Evolutionary conservation across 2,113 vertebrate genomes (phyloP), one percentile per base, ranked within the genome.

Genomic region (Gymnorhina tibicen): DNA sequence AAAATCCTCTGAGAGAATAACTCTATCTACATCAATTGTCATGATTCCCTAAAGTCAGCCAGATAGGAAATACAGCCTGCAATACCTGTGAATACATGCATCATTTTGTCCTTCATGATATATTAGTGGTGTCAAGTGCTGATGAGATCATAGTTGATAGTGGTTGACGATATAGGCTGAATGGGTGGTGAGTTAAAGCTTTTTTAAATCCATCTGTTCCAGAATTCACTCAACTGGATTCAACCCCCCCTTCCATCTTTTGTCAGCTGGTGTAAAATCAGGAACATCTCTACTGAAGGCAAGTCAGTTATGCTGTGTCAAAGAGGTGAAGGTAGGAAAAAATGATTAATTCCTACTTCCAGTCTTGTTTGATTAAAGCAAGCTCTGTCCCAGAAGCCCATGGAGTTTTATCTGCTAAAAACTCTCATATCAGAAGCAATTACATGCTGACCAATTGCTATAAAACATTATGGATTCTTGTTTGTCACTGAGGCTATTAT

Each of bases 151-250:
- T 7, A 41, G 66, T 24, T 91, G 77, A 76, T 84, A 85, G 75
- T 67, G 60, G 81, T 35, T 82, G 73, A 85, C 89, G 60, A 44
- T 72, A 73, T 5, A 46, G 73, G 41, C 68, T 72, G 87, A 75
- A 44, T 23, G 26, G 23, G 35, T 91, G 63, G 69, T 75, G 60
- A 91, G 60, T 89, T 82, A 89, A 93, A 70, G 27, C 50, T 42
- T 89, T 94, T 78, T 78, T 14, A 56, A 94, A 91, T 60, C 81
- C 52, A 82, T 87, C 58, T 96, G 37, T 96, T 97, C 42, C 67
- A 95, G 89, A 82, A 83, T 35, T 91, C 37, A 35, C 60, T 72
- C 67, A 62, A 12, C 58, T 70, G 87, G 50, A 86, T 69, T 42
- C 16, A 47, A 62, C 6, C 35, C 7, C 4, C 8, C 7, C 19